These are phyloP conservation scores for Ephialtes manifestator DNA, from an alignment of 2,888 invertebrate species.

Conservation along the genomic window DNA sequence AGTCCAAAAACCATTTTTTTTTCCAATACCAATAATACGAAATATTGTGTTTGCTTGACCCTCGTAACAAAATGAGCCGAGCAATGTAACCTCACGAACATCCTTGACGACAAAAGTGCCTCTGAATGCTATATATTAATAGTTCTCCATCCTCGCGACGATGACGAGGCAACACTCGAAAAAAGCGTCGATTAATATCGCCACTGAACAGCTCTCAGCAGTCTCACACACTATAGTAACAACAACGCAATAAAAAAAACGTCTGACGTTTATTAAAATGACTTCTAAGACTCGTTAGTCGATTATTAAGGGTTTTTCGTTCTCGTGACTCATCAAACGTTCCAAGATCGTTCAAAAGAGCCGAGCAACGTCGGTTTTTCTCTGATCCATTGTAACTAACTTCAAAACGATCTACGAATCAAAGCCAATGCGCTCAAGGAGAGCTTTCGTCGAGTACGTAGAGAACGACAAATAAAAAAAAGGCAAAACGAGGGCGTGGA, in stretches of 20 bases:
- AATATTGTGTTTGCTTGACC: conserved; percentile 23
- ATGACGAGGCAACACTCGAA: conserved; percentile 13
- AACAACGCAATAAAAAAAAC: conserved; percentile 9
- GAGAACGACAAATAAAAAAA: conserved; percentile 60
- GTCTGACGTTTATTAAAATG: conserved; percentile 40
- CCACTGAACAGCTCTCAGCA: not conserved
- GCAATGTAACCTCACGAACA: not conserved
- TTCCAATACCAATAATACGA: not conserved
- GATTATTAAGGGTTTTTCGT: conserved; percentile 20
- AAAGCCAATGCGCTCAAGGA: conserved; percentile 66
- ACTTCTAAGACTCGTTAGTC: conserved; percentile 55
- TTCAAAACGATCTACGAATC: conserved; percentile 76
- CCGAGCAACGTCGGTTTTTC: conserved; percentile 50
- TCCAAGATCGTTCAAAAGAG: conserved; percentile 39
- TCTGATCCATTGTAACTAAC: conserved; percentile 78
- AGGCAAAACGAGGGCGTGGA: conserved; percentile 66
- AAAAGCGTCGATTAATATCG: not conserved
- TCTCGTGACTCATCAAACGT: conserved; percentile 44
- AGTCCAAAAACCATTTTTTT: not conserved
- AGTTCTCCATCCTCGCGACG: not conserved
- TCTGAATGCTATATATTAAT: not conserved
- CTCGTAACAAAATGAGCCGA: not conserved
- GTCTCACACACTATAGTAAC: not conserved
- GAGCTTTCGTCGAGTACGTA: conserved; percentile 61
- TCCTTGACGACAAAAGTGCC: not conserved